Base-by-base conservation (phyloP, 2,113 vertebrate species). In the Bambusicola thoracicus region DNA sequence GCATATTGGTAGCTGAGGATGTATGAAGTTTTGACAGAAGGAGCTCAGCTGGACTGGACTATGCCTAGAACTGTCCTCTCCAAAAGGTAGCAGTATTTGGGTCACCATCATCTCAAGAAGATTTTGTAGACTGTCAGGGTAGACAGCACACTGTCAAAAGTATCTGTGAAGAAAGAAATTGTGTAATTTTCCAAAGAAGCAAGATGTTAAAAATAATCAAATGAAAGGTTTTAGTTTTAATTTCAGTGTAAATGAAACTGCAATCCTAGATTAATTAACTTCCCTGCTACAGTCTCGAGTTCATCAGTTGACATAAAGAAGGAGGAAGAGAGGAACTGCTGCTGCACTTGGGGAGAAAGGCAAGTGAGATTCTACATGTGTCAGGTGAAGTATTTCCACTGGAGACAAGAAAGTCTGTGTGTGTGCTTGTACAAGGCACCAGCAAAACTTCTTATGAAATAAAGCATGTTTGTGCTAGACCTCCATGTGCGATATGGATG, bases 291-390 rank as follows among this genome's bases (percentile, higher is more conserved):
- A 58, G 34, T 90, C 61, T 68, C 48, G 61, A 84, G 56, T 94
- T 96, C 53, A 81, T 86, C 83, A 68, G 40, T 58, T 90, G 86
- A 89, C 95, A 81, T 41, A 91, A 78, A 89, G 43, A 89, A 8
- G 27, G 40, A 76, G 43, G 62, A 87, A 72, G 53, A 90, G 63
- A 8, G 92, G 17, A 51, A 93, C n/a, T n/a, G 72, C 20, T 13
- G 65, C 13, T 56, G 17, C 34, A 86, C 46, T 59, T 83, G n/a
- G 20, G n/a, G 30, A 30, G 80, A 94, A 84, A 81, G 13, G 65
- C 69, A 75, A 86, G 69, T 61, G 81, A 84, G 56, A 84, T 65
- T n/a, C 61, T 68, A 2, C n/a, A 53, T 29, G 13, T 78, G 66
- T 75, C 69, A 87, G 53, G 48, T 84, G 77, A 84, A 83, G 46